Percentiles rank a stretch among this genome's conserved stretches.
phyloP scores from a whole-genome alignment of 2,113 vertebrate genomes.

The Xenotilapia longispinis region DNA sequence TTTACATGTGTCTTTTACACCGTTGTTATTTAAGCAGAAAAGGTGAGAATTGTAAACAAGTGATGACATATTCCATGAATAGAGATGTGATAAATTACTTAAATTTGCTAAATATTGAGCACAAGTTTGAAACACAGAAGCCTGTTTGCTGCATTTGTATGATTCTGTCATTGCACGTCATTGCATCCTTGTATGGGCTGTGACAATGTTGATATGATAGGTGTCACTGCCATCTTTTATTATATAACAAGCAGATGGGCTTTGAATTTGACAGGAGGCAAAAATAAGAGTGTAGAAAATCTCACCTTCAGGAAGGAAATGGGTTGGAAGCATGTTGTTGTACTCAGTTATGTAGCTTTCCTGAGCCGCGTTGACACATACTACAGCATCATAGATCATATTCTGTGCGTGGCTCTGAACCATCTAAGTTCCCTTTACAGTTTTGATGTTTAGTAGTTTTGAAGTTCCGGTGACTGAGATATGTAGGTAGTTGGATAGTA shows the following conservation, averaged over 20 bases:
- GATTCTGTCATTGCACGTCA: background rate
- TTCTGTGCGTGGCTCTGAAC: background rate
- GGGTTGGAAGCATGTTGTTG: background rate
- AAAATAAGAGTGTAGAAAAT: constrained; percentile 20
- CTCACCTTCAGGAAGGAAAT: constrained; percentile 11
- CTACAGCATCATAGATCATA: constrained; percentile 10
- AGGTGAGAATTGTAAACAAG: background rate
- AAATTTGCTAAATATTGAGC: background rate
- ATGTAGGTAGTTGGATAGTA: background rate
- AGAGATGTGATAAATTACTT: background rate
- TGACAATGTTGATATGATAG: constrained; percentile 22
- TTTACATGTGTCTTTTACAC: background rate
- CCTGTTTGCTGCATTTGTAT: background rate
- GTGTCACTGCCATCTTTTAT: constrained; percentile 55
- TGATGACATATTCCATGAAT: background rate
- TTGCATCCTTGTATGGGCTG: background rate
- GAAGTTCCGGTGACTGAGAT: constrained; percentile 5
- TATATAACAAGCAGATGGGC: constrained; percentile 43
- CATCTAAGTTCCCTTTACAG: background rate
- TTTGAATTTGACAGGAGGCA: constrained; percentile 20
- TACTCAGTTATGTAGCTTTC: background rate
- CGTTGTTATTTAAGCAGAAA: background rate
- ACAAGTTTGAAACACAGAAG: background rate
- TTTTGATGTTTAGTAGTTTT: constrained; percentile 9
- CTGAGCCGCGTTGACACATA: background rate